Evolutionary conservation across 2,888 invertebrate species (phyloP).

Genomic region (Eupithecia subfuscata): DNA sequence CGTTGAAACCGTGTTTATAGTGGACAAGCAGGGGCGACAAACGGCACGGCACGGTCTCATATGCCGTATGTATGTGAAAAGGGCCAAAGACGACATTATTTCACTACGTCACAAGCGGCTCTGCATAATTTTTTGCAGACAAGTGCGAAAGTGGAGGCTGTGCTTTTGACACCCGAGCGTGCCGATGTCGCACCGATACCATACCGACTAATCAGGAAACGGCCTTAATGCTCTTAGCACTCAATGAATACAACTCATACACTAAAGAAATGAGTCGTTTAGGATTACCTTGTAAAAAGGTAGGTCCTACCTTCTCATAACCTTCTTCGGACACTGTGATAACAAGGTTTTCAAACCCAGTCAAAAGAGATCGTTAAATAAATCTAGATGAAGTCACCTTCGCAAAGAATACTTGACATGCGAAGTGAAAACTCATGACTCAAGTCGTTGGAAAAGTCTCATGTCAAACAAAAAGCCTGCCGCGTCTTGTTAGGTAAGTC

Average conservation of each 20-base stretch:
- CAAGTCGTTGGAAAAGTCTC: background rate
- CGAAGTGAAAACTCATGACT: background rate
- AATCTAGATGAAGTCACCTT: conserved; percentile 4
- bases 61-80: no score
- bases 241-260: background rate
- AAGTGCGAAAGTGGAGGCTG: no score
- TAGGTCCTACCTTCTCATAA: background rate
- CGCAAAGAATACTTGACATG: background rate
- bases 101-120: no score
- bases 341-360: background rate
- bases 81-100: no score
- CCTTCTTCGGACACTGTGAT: background rate
- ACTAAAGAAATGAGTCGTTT: background rate
- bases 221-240: background rate
- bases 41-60: no score
- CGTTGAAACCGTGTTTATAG: no score
- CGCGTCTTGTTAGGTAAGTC: background rate
- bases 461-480: background rate
- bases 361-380: background rate
- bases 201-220: no score
- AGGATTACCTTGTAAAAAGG: background rate
- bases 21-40: no score
- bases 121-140: no score
- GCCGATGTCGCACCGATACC: no score
- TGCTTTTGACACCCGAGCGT: no score